Percentiles rank a stretch among this genome's conserved stretches.
These are phyloP conservation scores for Gymnoscopelus braueri DNA, from an alignment of 2,797 vertebrate genomes.

Conservation along the genomic window DNA sequence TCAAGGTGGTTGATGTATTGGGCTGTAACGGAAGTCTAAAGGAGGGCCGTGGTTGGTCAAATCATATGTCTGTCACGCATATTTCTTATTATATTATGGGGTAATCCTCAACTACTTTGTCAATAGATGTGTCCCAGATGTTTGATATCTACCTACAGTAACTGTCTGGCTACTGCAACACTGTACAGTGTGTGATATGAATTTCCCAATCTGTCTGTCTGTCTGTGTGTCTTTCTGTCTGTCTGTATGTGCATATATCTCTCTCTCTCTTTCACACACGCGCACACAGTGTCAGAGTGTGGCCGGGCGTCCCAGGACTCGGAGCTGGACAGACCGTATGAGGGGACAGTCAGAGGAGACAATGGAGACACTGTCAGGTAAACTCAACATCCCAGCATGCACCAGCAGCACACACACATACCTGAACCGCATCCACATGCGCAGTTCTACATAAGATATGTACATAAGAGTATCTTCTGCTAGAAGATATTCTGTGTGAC, in stretches of 20 bases:
- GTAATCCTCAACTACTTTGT: no score
- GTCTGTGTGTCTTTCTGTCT: neutral
- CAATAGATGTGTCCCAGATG: no score
- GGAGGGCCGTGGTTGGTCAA: no score
- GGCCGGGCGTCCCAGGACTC: conserved; percentile 70
- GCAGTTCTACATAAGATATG: neutral
- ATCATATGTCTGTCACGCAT: no score
- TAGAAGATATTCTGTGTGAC: no score
- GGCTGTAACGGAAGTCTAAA: no score
- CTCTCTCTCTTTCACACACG: neutral
- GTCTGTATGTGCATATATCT: conserved; percentile 15
- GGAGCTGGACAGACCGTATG: conserved; percentile 51
- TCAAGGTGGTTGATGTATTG: no score
- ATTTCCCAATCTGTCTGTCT: neutral
- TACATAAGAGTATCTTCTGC: no score
- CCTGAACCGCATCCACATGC: neutral
- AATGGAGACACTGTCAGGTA: conserved; percentile 81
- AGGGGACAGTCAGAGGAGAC: conserved; percentile 52
- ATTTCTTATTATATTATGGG: no score
- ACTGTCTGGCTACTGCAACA: no score
- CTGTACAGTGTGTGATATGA: no score
- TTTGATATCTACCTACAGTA: no score
- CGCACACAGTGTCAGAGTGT: conserved; percentile 67
- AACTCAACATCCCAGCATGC: conserved; percentile 8
- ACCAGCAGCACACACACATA: neutral